phyloP scores from a whole-genome alignment of 2,888 invertebrate genomes.

The Ectemnius cavifrons region DNA sequence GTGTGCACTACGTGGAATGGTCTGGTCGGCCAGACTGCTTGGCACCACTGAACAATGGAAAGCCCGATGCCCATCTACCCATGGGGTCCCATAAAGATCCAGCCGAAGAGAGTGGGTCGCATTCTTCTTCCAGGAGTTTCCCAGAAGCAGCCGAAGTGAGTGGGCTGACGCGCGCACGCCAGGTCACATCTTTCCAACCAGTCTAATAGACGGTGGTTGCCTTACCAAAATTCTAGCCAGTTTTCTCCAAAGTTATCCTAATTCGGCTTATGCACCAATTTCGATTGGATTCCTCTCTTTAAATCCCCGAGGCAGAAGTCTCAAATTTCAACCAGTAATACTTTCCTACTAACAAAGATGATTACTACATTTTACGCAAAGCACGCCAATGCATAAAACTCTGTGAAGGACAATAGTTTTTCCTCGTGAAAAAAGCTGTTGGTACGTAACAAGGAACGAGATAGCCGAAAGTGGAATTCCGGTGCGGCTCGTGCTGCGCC shows the following conservation, averaged over 20 bases:
- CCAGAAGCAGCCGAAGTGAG: conserved; percentile 41
- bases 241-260: conserved; percentile 33
- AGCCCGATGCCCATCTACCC: conserved; percentile 50
- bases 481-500: conserved; percentile 46
- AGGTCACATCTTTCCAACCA: no score
- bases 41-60: conserved; percentile 68
- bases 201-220: conserved; percentile 32
- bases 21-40: conserved; percentile 66
- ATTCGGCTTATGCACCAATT: conserved; percentile 34
- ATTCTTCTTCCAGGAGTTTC: conserved; percentile 56
- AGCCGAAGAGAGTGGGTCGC: conserved; percentile 40
- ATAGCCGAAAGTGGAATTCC: conserved; percentile 7
- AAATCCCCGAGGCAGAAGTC: neutral
- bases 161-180: no score
- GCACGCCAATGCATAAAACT: no score
- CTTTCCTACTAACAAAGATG: no score
- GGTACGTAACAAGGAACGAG: neutral
- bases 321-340: conserved; percentile 20
- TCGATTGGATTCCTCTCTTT: neutral
- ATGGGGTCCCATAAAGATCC: conserved; percentile 61
- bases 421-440: no score
- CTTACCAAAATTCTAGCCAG: conserved; percentile 32
- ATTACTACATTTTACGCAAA: no score
- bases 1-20: conserved; percentile 25
- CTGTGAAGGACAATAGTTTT: no score